phyloP scores from a whole-genome alignment of 2,797 vertebrate species.

The Tinamus major region DNA sequence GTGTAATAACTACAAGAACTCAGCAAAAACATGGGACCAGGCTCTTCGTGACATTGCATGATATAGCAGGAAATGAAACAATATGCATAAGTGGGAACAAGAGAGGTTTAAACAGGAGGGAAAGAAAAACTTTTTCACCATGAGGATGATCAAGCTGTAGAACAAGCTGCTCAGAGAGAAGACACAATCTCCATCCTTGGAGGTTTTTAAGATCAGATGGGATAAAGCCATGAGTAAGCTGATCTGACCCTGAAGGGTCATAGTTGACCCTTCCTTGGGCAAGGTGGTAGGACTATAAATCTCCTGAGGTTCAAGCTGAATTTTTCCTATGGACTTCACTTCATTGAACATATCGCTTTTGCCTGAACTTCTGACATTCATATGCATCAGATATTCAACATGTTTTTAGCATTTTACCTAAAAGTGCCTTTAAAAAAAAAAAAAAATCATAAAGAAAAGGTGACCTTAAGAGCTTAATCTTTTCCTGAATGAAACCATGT shows the following conservation, averaged over 20 bases:
- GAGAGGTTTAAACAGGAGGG: neutral
- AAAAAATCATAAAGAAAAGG: neutral
- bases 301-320: neutral
- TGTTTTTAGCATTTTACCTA: neutral
- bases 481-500: neutral
- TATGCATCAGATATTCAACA: neutral
- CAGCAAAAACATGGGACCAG: neutral
- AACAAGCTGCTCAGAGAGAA: neutral
- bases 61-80: neutral
- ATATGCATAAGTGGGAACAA: neutral
- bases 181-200: neutral
- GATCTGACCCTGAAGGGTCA: neutral
- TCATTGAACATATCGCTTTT: neutral
- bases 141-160: neutral
- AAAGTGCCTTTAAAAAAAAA: no score
- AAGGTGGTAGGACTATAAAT: neutral
- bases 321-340: neutral
- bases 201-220: neutral
- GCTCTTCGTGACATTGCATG: neutral
- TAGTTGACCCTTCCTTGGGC: neutral
- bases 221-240: neutral
- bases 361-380: neutral
- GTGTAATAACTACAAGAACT: neutral
- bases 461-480: neutral
- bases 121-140: neutral